phyloP scores from a whole-genome alignment of 2,888 invertebrate genomes.

The Eristalis intricaria region DNA sequence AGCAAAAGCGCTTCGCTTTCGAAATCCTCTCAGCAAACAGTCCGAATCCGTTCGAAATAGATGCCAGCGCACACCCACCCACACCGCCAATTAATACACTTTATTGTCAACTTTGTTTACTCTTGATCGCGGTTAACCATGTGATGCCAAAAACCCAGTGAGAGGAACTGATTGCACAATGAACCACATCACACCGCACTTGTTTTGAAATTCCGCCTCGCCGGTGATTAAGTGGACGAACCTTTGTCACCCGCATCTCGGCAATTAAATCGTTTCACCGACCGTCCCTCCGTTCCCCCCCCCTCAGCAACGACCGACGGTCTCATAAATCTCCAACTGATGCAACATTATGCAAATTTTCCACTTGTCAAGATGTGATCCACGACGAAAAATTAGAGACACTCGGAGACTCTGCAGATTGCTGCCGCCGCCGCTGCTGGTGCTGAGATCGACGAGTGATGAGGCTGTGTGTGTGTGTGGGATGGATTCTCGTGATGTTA shows the following conservation, averaged over 20 bases:
- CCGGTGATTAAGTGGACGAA: constrained; percentile 57
- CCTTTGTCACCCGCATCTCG: constrained; percentile 55
- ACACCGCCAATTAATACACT: neutral
- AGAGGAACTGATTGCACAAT: constrained; percentile 30
- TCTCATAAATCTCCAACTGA: constrained; percentile 51
- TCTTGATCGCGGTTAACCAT: neutral
- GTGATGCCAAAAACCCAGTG: constrained; percentile 14
- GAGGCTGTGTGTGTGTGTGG: constrained; percentile 30
- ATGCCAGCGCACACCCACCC: neutral
- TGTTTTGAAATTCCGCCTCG: constrained; percentile 41
- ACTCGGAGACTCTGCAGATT: neutral
- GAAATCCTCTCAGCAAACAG: neutral
- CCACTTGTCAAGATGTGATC: constrained; percentile 42
- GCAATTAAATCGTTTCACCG: constrained; percentile 56
- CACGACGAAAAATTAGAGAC: constrained; percentile 29
- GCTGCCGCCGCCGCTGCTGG: too few species aligned
- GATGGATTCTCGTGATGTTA: constrained; percentile 25
- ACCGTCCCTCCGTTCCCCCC: neutral
- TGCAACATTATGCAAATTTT: constrained; percentile 66
- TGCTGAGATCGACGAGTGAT: neutral
- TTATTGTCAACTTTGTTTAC: neutral
- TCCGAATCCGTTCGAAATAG: neutral
- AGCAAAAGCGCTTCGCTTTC: neutral
- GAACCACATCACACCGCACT: constrained; percentile 32
- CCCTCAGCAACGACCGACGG: neutral